A percentile compares a stretch with the other conserved stretches of the same genome.
These are phyloP conservation scores for Lepilemur ruficaudatus DNA, from an alignment of 2,797 vertebrate species.

Conservation along the genomic window DNA sequence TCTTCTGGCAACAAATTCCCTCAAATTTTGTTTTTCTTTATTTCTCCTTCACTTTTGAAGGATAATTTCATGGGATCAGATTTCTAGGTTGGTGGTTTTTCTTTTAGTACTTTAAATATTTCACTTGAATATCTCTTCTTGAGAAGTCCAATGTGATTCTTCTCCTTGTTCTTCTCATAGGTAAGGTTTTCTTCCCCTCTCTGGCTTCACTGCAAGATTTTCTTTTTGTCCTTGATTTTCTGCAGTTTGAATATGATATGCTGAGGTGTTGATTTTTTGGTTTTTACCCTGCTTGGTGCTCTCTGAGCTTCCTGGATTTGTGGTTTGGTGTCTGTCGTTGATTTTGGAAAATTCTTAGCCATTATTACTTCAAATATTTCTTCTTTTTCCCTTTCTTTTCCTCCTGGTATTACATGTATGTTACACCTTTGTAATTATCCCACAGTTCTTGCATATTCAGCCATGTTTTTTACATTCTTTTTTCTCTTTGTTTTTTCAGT, in stretches of 20 bases:
- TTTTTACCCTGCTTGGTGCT: neutral
- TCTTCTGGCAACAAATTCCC: neutral
- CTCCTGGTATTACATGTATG: neutral
- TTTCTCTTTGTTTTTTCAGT: neutral
- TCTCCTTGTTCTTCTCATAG: neutral
- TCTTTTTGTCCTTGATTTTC: conserved; percentile 9
- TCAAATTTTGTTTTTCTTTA: neutral
- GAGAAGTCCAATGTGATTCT: neutral
- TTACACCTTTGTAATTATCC: neutral
- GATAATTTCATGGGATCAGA: neutral
- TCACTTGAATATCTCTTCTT: neutral
- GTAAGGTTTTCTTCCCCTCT: neutral
- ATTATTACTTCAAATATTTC: conserved; percentile 20
- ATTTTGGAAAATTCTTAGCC: neutral
- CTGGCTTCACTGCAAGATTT: neutral
- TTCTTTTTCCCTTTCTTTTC: neutral
- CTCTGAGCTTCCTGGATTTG: conserved; percentile 2
- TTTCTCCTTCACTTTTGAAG: neutral
- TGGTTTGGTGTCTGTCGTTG: conserved; percentile 17
- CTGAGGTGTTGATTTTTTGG: neutral
- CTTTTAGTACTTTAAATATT: neutral
- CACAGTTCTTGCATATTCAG: neutral
- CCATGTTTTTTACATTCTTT: neutral
- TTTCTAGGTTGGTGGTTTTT: neutral
- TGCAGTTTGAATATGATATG: neutral